These are phyloP conservation scores for Pachyseris speciosa DNA, from an alignment of 64 coral and sea anemone genomes.

Conservation along the genomic window DNA sequence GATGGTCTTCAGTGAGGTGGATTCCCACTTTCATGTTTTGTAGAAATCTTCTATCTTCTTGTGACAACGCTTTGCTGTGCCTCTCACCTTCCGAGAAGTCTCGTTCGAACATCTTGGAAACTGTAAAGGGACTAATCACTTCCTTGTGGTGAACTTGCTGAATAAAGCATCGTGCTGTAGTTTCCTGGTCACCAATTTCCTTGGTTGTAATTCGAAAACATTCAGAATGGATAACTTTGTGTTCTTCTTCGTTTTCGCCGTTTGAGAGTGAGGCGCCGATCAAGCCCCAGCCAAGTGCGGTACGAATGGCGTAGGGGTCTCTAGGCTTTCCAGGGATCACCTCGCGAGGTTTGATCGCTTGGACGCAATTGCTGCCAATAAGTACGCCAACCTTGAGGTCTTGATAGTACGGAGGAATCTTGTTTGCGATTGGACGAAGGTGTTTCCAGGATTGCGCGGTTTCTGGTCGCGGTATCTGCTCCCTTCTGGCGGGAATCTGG, in stretches of 20 bases:
- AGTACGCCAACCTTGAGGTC: constrained; percentile 51
- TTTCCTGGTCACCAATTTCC: background rate
- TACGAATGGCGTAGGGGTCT: constrained; percentile 70
- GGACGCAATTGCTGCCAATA: constrained; percentile 73
- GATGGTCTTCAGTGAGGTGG: constrained; percentile 33
- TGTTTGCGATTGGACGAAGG: background rate
- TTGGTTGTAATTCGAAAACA: constrained; percentile 9
- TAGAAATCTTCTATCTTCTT: constrained; percentile 56
- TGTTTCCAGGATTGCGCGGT: constrained; percentile 32
- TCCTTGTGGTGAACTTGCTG: background rate
- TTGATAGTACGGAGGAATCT: constrained; percentile 41
- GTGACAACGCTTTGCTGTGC: background rate
- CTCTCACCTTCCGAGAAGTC: constrained; percentile 9
- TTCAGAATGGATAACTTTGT: background rate
- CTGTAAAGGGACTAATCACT: background rate
- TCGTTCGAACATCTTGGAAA: constrained; percentile 45
- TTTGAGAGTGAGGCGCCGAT: background rate
- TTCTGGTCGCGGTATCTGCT: constrained; percentile 56
- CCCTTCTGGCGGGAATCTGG: constrained; percentile 1
- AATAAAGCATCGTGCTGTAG: background rate
- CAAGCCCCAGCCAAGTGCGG: constrained; percentile 45
- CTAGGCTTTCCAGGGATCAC: constrained; percentile 44
- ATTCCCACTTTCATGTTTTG: constrained; percentile 1
- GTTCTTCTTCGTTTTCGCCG: background rate
- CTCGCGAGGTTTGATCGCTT: constrained; percentile 63